Percentiles rank a stretch among this genome's conserved stretches.
Conservation (phyloP, 2,797 vertebrate genomes). For the Anableps anableps region DNA sequence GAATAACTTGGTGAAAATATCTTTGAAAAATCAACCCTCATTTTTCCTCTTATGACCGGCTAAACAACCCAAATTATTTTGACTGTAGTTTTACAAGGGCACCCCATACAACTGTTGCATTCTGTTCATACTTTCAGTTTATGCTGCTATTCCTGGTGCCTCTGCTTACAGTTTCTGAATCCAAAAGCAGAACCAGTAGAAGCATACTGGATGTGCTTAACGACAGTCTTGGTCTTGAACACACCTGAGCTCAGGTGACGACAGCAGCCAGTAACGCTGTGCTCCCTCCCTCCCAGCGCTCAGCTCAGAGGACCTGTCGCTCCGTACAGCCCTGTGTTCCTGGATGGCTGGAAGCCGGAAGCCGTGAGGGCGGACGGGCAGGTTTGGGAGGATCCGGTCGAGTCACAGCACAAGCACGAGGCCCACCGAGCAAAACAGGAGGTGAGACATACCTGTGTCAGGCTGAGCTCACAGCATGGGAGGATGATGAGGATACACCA, state of each 20-base stretch:
- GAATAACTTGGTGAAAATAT: no score
- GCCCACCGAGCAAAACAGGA: slow-evolving; percentile 70
- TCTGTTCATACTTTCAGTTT: background rate
- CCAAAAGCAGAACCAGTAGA: background rate
- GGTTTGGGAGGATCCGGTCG: slow-evolving; percentile 89
- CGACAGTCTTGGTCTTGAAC: background rate
- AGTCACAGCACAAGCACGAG: slow-evolving; percentile 87
- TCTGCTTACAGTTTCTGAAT: background rate
- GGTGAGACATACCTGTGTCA: slow-evolving; percentile 59
- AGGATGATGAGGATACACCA: slow-evolving; percentile 19
- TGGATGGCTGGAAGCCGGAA: slow-evolving; percentile 85
- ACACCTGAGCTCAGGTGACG: background rate
- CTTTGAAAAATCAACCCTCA: no score
- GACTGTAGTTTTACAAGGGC: no score
- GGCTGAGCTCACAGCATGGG: background rate
- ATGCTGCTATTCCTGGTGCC: background rate
- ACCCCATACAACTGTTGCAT: background rate
- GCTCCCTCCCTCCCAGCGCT: slow-evolving; percentile 54
- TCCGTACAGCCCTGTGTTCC: slow-evolving; percentile 83
- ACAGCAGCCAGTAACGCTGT: background rate
- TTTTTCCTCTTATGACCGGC: background rate
- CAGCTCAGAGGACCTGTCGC: slow-evolving; percentile 78
- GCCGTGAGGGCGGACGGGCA: slow-evolving; percentile 74
- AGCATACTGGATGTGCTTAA: background rate
- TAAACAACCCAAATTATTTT: background rate